Evolutionary conservation across 2,888 invertebrate genomes (phyloP), one percentile per base, ranked within the genome.

Genomic region (Pediacus dermestoides): DNA sequence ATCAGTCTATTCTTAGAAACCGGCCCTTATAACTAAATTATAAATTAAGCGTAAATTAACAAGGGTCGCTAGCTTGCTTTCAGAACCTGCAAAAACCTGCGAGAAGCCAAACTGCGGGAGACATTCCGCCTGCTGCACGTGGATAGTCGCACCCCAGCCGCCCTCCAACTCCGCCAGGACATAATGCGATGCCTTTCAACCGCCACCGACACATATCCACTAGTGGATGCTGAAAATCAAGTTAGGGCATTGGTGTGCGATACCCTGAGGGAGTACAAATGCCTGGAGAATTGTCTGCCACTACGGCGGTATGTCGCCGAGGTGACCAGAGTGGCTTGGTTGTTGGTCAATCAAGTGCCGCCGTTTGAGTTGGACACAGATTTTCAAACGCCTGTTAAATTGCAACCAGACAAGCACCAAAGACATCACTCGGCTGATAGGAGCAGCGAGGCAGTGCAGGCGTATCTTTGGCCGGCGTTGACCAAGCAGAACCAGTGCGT

Each of bases 241-340:
- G 82, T 83, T 9, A 70, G 78, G 16, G 48, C 57, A 21, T 51
- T 67, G 28, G 64, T 96, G 48, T 82, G 90, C 68, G 84, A 85
- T 50, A 94, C 94, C 0, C 75, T 96, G 10, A 90, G 89, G 61
- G 95, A 95, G 73, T 96, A 94, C 71, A 90, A 92, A 16, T 88
- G 90, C 65, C 74, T 96, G 58, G 84, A 84, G 50, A 72, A 77
- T 1, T 93, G 91, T 64, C 75, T 76, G 1, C 82, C 86, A 15
- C 75, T 95, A 38, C 78, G 82, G 57, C 80, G 82, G 39, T 91
- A 90, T 66, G 85, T 90, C 34, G 76, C 82, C 16, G 84, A 86
- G 23, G 85, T 89, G 43, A 88, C 91, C 25, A 77, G 86, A 42
- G 76, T 90, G n/a, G 87, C 91, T 2, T 95, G 94, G 94, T 80